Conservation (phyloP, 2,888 invertebrate genomes). For the Abrostola triplasia region DNA sequence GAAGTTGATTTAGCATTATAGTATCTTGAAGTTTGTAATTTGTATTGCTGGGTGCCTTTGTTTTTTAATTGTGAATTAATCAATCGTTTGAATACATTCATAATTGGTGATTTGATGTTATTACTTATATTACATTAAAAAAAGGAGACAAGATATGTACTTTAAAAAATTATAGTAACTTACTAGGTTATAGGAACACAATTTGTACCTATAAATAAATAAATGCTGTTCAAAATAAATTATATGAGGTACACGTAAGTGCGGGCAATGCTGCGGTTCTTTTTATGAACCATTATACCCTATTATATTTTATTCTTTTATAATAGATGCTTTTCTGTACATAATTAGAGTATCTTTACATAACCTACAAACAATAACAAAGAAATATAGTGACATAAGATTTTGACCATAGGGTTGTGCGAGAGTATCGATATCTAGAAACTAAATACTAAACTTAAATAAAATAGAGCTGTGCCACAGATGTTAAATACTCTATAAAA, state of each 20-base stretch:
- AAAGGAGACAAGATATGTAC: slow-evolving; percentile 4
- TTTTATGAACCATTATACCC: neutral
- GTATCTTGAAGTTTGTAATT: slow-evolving; percentile 18
- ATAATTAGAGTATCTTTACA: neutral
- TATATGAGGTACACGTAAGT: neutral
- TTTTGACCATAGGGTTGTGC: no score
- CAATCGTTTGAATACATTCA: slow-evolving; percentile 30
- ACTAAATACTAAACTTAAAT: no score
- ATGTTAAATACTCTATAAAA: no score
- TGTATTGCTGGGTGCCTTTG: slow-evolving; percentile 25
- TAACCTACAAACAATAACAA: slow-evolving; percentile 1
- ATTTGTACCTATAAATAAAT: neutral
- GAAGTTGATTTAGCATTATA: slow-evolving; percentile 13
- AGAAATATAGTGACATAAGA: neutral
- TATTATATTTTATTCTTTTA: neutral
- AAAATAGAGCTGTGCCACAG: no score
- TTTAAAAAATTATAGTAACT: slow-evolving; percentile 25
- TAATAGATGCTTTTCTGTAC: neutral
- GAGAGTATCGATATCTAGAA: no score
- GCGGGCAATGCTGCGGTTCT: neutral
- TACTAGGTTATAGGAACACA: neutral
- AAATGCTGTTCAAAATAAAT: neutral
- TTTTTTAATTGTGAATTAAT: slow-evolving; percentile 17
- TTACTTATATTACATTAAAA: slow-evolving; percentile 11
- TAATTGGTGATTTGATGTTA: slow-evolving; percentile 7